Evolutionary conservation across 2,113 vertebrate genomes (phyloP).

Genomic region (Urocolius indicus): DNA sequence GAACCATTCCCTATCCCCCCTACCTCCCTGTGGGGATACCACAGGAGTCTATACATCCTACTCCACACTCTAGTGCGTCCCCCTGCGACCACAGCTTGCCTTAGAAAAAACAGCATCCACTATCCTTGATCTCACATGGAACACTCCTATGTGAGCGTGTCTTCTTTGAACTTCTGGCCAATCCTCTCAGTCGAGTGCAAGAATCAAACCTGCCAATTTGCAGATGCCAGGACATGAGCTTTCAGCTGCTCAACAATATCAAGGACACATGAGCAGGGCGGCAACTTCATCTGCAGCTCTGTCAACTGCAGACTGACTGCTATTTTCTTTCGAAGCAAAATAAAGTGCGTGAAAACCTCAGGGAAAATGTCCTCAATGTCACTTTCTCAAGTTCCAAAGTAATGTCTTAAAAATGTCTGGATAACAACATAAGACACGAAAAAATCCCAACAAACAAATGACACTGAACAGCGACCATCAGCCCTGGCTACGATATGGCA

Average conservation of each 20-base stretch:
- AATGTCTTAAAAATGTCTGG: background rate
- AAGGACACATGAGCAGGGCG: fast-evolving
- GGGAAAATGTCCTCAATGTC: background rate
- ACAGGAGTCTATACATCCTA: fast-evolving
- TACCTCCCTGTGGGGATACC: background rate
- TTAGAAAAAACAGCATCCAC: background rate
- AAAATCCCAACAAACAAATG: background rate
- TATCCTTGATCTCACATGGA: background rate
- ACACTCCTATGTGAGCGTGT: background rate
- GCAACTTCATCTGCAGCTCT: background rate
- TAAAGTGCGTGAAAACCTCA: background rate
- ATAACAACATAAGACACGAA: background rate
- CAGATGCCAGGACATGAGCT: background rate
- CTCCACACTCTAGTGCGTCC: background rate
- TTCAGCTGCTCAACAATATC: background rate
- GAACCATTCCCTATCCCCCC: background rate
- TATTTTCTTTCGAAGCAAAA: background rate
- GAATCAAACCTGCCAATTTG: background rate
- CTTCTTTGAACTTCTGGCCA: background rate
- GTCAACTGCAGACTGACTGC: fast-evolving
- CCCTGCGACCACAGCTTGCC: background rate
- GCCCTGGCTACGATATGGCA: background rate
- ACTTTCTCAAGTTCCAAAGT: background rate
- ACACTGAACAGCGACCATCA: background rate
- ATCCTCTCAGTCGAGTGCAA: background rate